Evolutionary conservation across 2,113 vertebrate genomes (phyloP).

Genomic region (Gavia stellata): DNA sequence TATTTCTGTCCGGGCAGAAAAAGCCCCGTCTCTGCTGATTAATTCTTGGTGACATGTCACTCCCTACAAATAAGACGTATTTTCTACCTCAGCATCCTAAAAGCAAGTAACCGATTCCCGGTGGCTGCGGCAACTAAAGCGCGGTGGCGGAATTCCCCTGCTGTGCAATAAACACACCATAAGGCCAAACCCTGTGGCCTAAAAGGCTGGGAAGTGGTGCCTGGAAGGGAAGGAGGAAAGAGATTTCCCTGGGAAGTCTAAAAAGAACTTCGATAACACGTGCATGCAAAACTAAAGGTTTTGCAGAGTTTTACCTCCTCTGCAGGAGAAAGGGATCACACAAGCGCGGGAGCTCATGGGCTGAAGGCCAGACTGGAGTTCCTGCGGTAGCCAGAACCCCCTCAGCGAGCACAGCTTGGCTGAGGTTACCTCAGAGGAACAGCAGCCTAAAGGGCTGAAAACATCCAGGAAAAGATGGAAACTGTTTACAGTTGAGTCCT

Average conservation of each 20-base stretch:
- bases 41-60: background rate
- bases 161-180: accelerated
- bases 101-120: accelerated
- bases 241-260: background rate
- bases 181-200: background rate
- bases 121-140: accelerated
- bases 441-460: background rate
- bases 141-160: accelerated
- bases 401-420: background rate
- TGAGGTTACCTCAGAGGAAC: background rate
- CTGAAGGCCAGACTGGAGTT: accelerated
- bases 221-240: background rate
- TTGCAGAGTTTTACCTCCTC: background rate
- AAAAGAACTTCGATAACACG: accelerated
- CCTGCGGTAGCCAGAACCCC: background rate
- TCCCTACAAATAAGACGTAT: background rate
- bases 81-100: background rate
- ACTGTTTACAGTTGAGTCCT: background rate
- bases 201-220: background rate
- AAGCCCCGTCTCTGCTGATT: accelerated
- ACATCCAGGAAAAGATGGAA: background rate
- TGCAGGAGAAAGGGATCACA: background rate
- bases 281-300: accelerated
- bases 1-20: accelerated
- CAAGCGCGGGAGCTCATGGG: accelerated